Conservation (phyloP, 2,888 invertebrate genomes). For the Melanostoma mellinum region DNA sequence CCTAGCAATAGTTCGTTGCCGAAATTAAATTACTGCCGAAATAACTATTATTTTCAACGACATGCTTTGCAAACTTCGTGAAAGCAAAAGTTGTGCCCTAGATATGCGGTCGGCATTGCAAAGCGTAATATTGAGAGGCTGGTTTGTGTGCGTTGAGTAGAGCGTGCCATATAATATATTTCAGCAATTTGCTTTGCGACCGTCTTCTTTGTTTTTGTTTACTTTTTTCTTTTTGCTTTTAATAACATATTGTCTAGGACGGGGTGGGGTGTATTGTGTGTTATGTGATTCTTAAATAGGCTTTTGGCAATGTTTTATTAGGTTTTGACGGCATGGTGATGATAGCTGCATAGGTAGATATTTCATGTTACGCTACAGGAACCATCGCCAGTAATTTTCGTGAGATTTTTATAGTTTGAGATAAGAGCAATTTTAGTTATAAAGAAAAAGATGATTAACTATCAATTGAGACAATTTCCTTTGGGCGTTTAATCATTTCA, state of each 20-base stretch:
- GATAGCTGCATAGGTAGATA: neutral
- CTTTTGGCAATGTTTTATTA: conserved; percentile 47
- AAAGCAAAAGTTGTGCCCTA: conserved; percentile 66
- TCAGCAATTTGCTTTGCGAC: conserved; percentile 41
- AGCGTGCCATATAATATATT: conserved; percentile 56
- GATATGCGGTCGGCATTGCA: conserved; percentile 57
- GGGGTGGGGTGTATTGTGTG: conserved; percentile 5
- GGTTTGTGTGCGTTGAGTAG: conserved; percentile 31
- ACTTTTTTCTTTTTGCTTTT: conserved; percentile 22
- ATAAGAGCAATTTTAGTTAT: conserved; percentile 14
- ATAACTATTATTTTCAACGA: conserved; percentile 9
- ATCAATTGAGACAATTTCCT: neutral
- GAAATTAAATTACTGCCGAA: conserved; percentile 11
- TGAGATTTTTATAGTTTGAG: conserved; percentile 38
- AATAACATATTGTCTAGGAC: neutral
- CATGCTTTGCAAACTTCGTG: conserved; percentile 27
- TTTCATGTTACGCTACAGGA: conserved; percentile 34
- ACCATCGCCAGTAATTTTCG: conserved; percentile 24
- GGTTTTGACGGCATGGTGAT: conserved; percentile 26
- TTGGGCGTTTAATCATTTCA: no score
- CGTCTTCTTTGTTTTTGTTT: conserved; percentile 68
- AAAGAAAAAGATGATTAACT: neutral
- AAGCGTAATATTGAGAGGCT: neutral
- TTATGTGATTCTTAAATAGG: conserved; percentile 45
- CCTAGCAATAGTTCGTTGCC: conserved; percentile 3